Base-by-base conservation (phyloP, 2,888 invertebrate genomes). In the Dastarcus helophoroides region DNA sequence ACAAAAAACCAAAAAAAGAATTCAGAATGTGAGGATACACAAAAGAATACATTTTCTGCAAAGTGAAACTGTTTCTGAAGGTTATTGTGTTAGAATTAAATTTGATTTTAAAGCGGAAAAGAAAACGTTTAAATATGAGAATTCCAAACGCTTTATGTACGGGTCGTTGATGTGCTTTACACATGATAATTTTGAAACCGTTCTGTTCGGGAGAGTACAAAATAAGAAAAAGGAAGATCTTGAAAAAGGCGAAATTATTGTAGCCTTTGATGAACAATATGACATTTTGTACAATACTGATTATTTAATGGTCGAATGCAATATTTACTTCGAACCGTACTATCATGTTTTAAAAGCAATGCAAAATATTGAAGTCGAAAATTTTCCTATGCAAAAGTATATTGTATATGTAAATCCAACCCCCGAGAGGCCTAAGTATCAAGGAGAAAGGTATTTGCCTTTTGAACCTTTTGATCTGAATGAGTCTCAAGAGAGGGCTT, bases 291-390 rank as follows among this genome's bases (percentile, higher is more conserved):
- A 23, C 11, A 19, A 24, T 33, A 15, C 22, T 24, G 31, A 58
- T 1, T 71, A 69, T 36, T 47, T 72, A 1, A 80, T 86, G 79
- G 69, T 81, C 2, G 84, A 86, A 53, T 77, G 81, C 29, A 75
- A 73, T 29, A 75, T 80, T 0, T 89, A 79, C 55, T 85, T 86
- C 51, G 86, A 86, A 49, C 82, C 86, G 0, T 88, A 86, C 51
- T 68, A 76, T 38, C 75, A 79, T 48, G 80, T 84, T 0, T 61
- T 84, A 30, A 68, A 66, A 41, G 79, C 76, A n/a, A 52, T 89
- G 14, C 71, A 80, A 47, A 57, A 58, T 1, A 67, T 76, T 29
- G 57, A 60, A 22, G 47, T 63, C 12, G 59, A 67, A 4, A 63
- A 67, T 14, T 68, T 84, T 44, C 80, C 83, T 0, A 72, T 85